phyloP scores from a whole-genome alignment of 37 sponge, comb jelly and placozoan species.

The Bolinopsis microptera region DNA sequence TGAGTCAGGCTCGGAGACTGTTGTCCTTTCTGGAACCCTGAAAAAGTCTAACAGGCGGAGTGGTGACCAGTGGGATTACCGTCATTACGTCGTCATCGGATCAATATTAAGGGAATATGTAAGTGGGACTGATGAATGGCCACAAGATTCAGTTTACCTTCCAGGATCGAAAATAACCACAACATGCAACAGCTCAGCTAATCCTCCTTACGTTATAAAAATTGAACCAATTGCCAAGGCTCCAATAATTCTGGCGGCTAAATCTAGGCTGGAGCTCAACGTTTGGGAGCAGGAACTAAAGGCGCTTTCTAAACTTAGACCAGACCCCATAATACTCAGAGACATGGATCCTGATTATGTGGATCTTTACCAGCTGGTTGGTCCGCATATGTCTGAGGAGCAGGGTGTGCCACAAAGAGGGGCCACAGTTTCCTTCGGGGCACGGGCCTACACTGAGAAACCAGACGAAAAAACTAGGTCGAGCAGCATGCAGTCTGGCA shows the following conservation, averaged over 20 bases:
- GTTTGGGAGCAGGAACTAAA: slow-evolving; percentile 59
- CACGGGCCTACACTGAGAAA: neutral
- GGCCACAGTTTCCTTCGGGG: neutral
- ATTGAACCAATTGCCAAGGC: slow-evolving; percentile 13
- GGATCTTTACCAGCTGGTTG: neutral
- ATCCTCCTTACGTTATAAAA: slow-evolving; percentile 21
- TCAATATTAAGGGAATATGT: slow-evolving; percentile 43
- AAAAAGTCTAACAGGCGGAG: neutral
- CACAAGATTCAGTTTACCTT: slow-evolving; percentile 4
- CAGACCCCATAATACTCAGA: slow-evolving; percentile 12
- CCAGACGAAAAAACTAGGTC: neutral
- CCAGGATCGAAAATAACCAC: slow-evolving; percentile 48
- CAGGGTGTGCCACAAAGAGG: neutral
- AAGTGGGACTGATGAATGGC: slow-evolving; percentile 54
- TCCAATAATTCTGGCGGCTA: slow-evolving; percentile 31
- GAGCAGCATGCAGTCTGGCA: neutral
- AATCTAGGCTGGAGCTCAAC: slow-evolving; percentile 29
- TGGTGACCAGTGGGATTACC: neutral
- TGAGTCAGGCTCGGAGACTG: neutral
- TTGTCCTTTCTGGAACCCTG: slow-evolving; percentile 41
- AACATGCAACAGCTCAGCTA: neutral
- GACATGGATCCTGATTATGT: slow-evolving; percentile 64
- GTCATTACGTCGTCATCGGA: slow-evolving; percentile 54
- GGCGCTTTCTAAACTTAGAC: neutral
- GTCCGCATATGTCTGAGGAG: neutral